Base-by-base conservation (phyloP, 2,888 invertebrate genomes). In the Trichopria drosophilae region DNA sequence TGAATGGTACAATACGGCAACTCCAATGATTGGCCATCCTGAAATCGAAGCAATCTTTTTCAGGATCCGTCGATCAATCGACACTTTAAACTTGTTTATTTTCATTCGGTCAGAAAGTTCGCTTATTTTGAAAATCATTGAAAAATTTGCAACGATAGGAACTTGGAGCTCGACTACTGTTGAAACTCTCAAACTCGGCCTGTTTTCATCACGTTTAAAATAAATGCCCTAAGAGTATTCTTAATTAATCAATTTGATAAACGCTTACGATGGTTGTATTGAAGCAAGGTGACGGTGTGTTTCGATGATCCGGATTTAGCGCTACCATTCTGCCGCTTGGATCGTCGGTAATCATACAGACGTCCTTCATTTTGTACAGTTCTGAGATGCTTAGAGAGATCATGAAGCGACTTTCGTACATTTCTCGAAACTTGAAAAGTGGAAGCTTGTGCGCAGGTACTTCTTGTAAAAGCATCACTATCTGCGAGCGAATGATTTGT, bases 321-420 rank as follows among this genome's bases (percentile, higher is more conserved):
- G 81, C 80, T 22, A 90, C 85, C 75, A 87, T 86, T 47, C 90
- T 80, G 22, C 88, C 84, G 51, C 80, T 80, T 35, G 80, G 78
- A 64, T 85, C 85, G 42, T 88, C 86, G n/a, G 79, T 80, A n/a
- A 91, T 84, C 39, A 80, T 80, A 62, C 90, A 87, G 0, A 89
- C 84, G 65, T 93, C 92, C 60, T 84, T 85, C 71, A 93, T 81
- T 65, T 85, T 84, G 49, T 84, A 83, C 35, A 88, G 78, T 58
- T 88, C 88, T 0, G 86, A 84, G 1, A 87, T 82, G 9, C 86
- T 86, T 4, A 87, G 79, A 1, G 87, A 85, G 56, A 86, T 85
- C 72, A 89, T 85, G 68, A 86, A 88, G 6, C 91, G 83, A 61
- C 86, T 86, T 60, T 92, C 90, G 71, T 88, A 88, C 52, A 91